Evolutionary conservation across 2,113 vertebrate species (phyloP).

Genomic region (Plectropomus leopardus): DNA sequence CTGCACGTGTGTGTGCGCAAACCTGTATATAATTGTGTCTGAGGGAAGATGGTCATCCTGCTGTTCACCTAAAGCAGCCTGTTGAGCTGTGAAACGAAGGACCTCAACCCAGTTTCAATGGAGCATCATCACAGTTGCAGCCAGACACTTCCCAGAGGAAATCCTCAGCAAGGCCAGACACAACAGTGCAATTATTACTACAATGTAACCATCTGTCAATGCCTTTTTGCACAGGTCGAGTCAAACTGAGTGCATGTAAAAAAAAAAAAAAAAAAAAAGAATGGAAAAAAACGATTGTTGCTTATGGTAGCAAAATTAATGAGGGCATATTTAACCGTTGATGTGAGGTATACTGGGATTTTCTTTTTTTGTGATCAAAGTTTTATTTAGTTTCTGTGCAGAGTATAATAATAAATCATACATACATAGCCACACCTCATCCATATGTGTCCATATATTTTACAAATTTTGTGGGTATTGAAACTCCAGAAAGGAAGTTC

Average conservation of each 20-base stretch:
- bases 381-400: too few relatives aligned
- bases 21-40: background rate
- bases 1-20: background rate
- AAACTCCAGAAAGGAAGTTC: too few relatives aligned
- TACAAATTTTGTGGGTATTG: too few relatives aligned
- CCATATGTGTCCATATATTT: too few relatives aligned
- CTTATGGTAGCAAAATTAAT: background rate
- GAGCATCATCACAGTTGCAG: constrained; percentile 68
- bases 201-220: constrained; percentile 56
- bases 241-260: constrained; percentile 2
- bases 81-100: constrained; percentile 50
- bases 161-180: constrained; percentile 73
- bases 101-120: constrained; percentile 61
- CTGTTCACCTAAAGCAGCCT: constrained; percentile 33
- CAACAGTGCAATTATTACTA: constrained; percentile 70
- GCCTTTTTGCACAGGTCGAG: constrained; percentile 49
- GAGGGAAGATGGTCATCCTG: constrained; percentile 38
- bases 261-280: background rate
- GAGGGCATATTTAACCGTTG: background rate
- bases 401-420: too few relatives aligned
- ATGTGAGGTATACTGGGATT: too few relatives aligned
- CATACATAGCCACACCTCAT: too few relatives aligned
- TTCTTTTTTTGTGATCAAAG: too few relatives aligned
- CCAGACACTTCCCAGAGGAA: constrained; percentile 80
- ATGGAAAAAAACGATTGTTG: background rate